A percentile compares a stretch with the other conserved stretches of the same genome.
Conservation (phyloP, 2,113 vertebrate species). For the Pandion haliaetus region DNA sequence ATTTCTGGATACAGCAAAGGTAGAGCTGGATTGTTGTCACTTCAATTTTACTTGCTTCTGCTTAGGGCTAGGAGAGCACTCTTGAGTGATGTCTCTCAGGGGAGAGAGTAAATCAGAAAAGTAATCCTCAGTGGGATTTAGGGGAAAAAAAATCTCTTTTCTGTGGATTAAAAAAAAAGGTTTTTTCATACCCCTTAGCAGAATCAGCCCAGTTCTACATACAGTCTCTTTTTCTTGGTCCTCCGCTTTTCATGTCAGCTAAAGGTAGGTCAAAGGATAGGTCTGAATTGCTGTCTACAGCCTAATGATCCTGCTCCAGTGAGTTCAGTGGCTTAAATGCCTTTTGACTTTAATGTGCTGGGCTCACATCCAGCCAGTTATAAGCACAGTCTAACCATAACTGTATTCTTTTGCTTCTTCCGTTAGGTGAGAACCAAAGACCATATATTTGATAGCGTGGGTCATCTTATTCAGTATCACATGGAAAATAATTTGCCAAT, state of each 20-base stretch:
- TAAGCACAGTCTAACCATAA: not conserved
- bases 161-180: not conserved
- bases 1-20: not conserved
- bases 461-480: slow-evolving; percentile 90
- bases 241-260: not conserved
- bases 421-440: slow-evolving; percentile 90
- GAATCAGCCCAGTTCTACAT: not conserved
- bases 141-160: not conserved
- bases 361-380: not conserved
- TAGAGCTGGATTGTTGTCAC: not conserved
- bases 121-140: not conserved
- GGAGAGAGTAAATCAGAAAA: not conserved
- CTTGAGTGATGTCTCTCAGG: not conserved
- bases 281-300: not conserved
- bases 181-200: not conserved
- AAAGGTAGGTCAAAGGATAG: not conserved
- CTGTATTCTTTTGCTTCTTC: slow-evolving; percentile 22
- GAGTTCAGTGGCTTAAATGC: not conserved
- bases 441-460: slow-evolving; percentile 84
- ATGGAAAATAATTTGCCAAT: slow-evolving; percentile 91
- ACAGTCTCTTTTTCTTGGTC: not conserved
- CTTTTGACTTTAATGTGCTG: not conserved
- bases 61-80: not conserved
- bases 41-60: not conserved
- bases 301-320: not conserved